Percentiles rank a stretch among this genome's conserved stretches.
Conservation (phyloP, 92 coral and sea anemone species). For the Heteractis magnifica region DNA sequence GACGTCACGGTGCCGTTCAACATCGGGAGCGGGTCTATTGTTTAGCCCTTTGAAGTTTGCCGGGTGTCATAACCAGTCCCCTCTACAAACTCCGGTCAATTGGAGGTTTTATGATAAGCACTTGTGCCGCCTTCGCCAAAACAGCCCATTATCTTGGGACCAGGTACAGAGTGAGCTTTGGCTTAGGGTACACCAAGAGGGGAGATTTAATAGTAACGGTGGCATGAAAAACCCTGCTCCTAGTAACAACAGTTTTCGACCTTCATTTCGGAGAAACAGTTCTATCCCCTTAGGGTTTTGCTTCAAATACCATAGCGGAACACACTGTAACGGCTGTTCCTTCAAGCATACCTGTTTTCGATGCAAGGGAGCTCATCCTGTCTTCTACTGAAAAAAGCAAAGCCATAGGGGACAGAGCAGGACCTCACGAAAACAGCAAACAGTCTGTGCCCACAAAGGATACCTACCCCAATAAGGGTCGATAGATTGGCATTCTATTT, state of each 20-base stretch:
- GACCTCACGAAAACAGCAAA: not conserved
- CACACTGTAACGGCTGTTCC: slow-evolving; percentile 40
- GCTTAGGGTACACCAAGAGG: slow-evolving; percentile 40
- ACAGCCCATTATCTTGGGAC: slow-evolving; percentile 44
- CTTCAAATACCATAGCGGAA: slow-evolving; percentile 30
- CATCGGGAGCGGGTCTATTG: too few species aligned
- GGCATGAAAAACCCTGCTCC: not conserved
- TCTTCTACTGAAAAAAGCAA: slow-evolving; percentile 21
- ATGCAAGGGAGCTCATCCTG: slow-evolving; percentile 39
- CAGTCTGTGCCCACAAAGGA: not conserved
- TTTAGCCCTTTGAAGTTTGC: too few species aligned
- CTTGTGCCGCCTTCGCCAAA: slow-evolving; percentile 42
- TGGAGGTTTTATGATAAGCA: slow-evolving; percentile 42
- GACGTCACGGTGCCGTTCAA: too few species aligned
- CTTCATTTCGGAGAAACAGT: not conserved
- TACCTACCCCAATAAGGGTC: slow-evolving; percentile 50
- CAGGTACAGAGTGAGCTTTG: slow-evolving; percentile 56
- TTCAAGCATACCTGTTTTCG: slow-evolving; percentile 16
- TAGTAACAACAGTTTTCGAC: not conserved
- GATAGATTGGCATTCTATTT: slow-evolving; percentile 25
- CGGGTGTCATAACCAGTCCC: too few species aligned
- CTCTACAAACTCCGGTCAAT: too few species aligned
- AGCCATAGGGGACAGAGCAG: slow-evolving; percentile 12
- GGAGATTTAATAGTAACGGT: not conserved
- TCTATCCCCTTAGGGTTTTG: slow-evolving; percentile 31